Conservation (phyloP, 2,113 vertebrate species). For the Galeopterus variegatus region DNA sequence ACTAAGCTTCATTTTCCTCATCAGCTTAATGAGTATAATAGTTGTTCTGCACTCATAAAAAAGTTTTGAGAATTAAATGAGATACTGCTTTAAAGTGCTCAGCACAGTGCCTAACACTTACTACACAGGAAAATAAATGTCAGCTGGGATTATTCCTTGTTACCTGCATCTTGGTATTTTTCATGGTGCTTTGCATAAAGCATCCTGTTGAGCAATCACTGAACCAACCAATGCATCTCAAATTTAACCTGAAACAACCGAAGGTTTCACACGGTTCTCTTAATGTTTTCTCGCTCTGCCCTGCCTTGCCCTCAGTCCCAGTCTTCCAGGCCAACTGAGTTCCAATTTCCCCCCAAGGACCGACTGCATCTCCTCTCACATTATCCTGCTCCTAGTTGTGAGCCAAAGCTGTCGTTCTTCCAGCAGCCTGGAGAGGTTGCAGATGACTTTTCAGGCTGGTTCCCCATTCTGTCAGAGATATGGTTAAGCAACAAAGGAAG, state of each 20-base stretch:
- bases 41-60: neutral
- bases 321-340: neutral
- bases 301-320: neutral
- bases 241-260: neutral
- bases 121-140: constrained; percentile 36
- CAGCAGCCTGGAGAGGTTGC: neutral
- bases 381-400: neutral
- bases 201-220: neutral
- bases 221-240: constrained; percentile 14
- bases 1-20: constrained; percentile 45
- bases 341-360: neutral
- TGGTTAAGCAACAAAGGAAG: constrained; percentile 69
- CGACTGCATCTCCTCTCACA: neutral
- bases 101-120: neutral
- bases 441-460: neutral
- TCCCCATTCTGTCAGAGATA: constrained; percentile 48
- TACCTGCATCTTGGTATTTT: neutral
- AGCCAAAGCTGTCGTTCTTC: constrained; percentile 40
- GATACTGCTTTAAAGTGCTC: constrained; percentile 40
- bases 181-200: neutral
- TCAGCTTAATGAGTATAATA: neutral
- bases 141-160: neutral
- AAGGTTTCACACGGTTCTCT: neutral
- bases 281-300: constrained; percentile 1
- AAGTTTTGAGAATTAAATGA: constrained; percentile 64